Evolutionary conservation across 2,113 vertebrate species (phyloP), one percentile per base, ranked within the genome.

Genomic region (Cyprinodon brontotheroides): DNA sequence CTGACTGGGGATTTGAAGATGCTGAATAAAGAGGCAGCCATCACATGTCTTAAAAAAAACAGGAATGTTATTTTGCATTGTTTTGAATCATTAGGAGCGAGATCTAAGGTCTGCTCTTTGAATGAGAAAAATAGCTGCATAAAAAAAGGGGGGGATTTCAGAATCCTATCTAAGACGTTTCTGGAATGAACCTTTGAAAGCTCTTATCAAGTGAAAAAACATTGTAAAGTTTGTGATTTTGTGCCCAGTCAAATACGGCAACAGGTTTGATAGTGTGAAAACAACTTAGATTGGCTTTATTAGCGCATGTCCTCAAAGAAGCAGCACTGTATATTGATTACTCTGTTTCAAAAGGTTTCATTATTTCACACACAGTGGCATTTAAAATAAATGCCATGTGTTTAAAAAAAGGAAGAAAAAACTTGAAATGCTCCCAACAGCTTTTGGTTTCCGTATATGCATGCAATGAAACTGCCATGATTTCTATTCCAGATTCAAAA

Each of bases 1-100:
- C 78, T 75, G 71, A 80, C 72, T 80, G 86, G 76, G 62, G 82
- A 89, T 84, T 83, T 84, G 80, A 88, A 78, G 74, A 72, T 45
- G 65, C 47, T 70, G 83, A 79, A 87, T 87, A 81, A 79, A 70
- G 72, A 71, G 68, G 65, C 63, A 40, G 73, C 81, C 60, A 36
- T 65, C 3, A 40, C 14, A 17, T 68, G 66, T 78, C 75, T 83
- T 71, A 72, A 79, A 70, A 29, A 11, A 74, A 82, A 70, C 17
- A 66, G 43, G 83, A 86, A 83, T 86, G 86, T 85, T 67, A 88
- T 83, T 57, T 72, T 70, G 62, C 78, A 78, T 15, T 65, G 69
- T 84, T 68, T 17, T 47, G 45, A 77, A 81, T 78, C 71, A 40
- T 72, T 63, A 13, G 57, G 66, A 74, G 61, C 37, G 63, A 40